Evolutionary conservation across 2,888 invertebrate genomes (phyloP).

Genomic region (Ophion slaviceki): DNA sequence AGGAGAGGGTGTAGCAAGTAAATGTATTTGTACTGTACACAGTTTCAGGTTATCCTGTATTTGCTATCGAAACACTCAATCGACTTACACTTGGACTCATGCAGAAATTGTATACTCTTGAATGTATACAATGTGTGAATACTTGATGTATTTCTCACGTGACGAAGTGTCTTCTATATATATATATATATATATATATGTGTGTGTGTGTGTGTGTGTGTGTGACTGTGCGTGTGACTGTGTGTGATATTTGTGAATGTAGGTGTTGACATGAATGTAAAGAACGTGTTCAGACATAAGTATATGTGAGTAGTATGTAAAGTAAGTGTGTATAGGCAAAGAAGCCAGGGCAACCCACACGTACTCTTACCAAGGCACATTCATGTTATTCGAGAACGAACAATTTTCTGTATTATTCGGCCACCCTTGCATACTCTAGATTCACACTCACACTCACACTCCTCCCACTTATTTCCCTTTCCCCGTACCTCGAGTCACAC

Average conservation of each 20-base stretch:
- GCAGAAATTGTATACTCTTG: slow-evolving; percentile 47
- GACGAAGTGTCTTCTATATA: slow-evolving; percentile 1
- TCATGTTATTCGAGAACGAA: slow-evolving; percentile 48
- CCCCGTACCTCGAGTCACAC: not conserved
- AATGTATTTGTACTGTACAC: slow-evolving; percentile 25
- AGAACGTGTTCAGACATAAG: slow-evolving; percentile 1
- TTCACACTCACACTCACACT: not conserved
- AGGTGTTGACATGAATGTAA: slow-evolving; percentile 15
- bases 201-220: too few relatives aligned
- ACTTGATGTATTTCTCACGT: slow-evolving; percentile 43
- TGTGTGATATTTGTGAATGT: not conserved
- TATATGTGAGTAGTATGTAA: slow-evolving; percentile 19
- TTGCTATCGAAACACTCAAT: slow-evolving; percentile 62
- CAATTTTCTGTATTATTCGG: not conserved
- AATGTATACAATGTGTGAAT: not conserved
- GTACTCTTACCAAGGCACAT: slow-evolving; percentile 43
- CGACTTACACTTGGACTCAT: slow-evolving; percentile 56
- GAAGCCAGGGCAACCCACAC: slow-evolving; percentile 38
- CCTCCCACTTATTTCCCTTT: not conserved
- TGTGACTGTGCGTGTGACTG: too few relatives aligned
- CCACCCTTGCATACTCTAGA: slow-evolving; percentile 14
- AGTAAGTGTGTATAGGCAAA: slow-evolving; percentile 42
- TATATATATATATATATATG: too few relatives aligned
- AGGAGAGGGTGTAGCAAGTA: slow-evolving; percentile 12
- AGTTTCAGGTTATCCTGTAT: slow-evolving; percentile 49